phyloP scores from a whole-genome alignment of 2,888 invertebrate species.

The Drosophila ezoana region DNA sequence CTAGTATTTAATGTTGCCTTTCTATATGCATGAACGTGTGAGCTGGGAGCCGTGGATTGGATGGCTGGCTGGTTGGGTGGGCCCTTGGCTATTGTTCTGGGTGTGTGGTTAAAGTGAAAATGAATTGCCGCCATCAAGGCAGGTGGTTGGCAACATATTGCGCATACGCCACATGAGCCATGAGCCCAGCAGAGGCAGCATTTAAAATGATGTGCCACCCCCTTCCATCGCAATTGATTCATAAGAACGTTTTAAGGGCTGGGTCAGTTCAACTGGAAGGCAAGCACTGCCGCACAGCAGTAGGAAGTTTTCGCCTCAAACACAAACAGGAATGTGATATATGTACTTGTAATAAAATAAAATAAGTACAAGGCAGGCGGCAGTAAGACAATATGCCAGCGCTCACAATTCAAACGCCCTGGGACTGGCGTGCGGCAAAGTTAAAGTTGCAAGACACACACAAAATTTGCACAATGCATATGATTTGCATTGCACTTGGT shows the following conservation, averaged over 20 bases:
- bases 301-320: constrained; percentile 34
- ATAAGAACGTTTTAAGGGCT: constrained; percentile 17
- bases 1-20: constrained; percentile 63
- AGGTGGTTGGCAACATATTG: constrained; percentile 58
- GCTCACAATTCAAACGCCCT: constrained; percentile 70
- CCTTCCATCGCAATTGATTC: constrained; percentile 17
- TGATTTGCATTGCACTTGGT: constrained; percentile 66
- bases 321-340: constrained; percentile 47
- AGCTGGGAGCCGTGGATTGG: constrained; percentile 8
- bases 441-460: constrained; percentile 53
- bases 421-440: constrained; percentile 12
- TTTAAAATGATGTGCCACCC: constrained; percentile 52
- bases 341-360: constrained; percentile 57
- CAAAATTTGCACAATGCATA: constrained; percentile 72
- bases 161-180: constrained; percentile 61
- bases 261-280: constrained; percentile 31
- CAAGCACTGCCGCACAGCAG: constrained; percentile 22
- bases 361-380: constrained; percentile 47
- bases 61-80: constrained; percentile 3
- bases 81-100: constrained; percentile 50
- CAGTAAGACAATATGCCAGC: constrained; percentile 69
- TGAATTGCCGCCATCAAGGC: constrained; percentile 62
- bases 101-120: constrained; percentile 56
- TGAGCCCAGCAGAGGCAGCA: constrained; percentile 22
- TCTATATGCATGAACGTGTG: constrained; percentile 65